Base-by-base conservation (phyloP, 2,113 vertebrate species). In the Sylvietta virens region DNA sequence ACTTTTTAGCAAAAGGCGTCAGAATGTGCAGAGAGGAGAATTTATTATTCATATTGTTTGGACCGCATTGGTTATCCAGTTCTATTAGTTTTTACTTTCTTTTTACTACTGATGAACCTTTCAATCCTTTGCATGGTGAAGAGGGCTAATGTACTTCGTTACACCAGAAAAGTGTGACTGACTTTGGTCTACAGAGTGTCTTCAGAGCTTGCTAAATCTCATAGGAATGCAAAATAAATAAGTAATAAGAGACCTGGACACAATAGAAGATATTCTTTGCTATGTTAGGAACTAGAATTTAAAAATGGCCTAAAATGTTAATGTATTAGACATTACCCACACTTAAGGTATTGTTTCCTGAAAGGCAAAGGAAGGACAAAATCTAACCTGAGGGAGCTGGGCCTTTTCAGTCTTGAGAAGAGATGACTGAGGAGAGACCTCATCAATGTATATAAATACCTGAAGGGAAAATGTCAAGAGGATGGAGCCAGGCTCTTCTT, bases 381-480 rank as follows among this genome's bases (percentile, higher is more conserved):
- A 71, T 42, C 10, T 35, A 6, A 65, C 58, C 7, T 67, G 42
- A 62, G 66, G 10, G 28, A 37, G 31, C 10, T 72, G 22, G 3
- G 44, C 5, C 5, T 58, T 40, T 17, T 51, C 10, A 66, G 15
- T 12, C 44, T 58, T 57, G 9, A 44, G 37, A 73, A 33, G 45
- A 44, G 19, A 24, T 0, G 0, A 14, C 33, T n/a, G 28, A 81
- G 27, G 39, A 35, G 10, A 5, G 11, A 26, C 9, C 3, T n/a
- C 33, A 30, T 58, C 15, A 45, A 26, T 30, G 10, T 20, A 10
- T 10, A 26, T 3, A 39, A 66, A 9, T 45, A 26, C 18, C 30
- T 21, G 33, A 30, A 73, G 20, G 9, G 10, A 66, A 7, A 5
- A 2, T 30, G 28, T 28, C 39, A 73, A 33, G 28, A 58, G 12